These are phyloP conservation scores for Sphyrna mokarran DNA, from an alignment of 2,113 vertebrate species.

Conservation along the genomic window DNA sequence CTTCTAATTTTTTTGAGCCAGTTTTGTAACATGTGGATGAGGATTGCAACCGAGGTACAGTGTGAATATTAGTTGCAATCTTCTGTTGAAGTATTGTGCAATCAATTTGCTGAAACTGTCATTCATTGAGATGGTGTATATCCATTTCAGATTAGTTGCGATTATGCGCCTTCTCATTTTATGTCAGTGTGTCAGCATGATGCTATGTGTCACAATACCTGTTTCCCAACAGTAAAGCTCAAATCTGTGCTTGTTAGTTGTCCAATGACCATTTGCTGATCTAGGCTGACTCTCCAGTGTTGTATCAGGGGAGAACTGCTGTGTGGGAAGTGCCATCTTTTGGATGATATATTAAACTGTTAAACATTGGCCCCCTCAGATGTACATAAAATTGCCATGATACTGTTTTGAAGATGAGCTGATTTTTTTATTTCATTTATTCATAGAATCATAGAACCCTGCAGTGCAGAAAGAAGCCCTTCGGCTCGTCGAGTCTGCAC, in stretches of 20 bases:
- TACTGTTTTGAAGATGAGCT: too few species aligned
- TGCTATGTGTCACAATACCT: background rate
- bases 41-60: background rate
- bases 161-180: background rate
- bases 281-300: too few species aligned
- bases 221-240: background rate
- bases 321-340: too few species aligned
- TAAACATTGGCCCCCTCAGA: too few species aligned
- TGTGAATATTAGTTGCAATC: background rate
- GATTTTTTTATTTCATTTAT: too few species aligned
- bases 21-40: background rate
- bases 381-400: too few species aligned
- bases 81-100: background rate
- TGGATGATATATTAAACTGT: too few species aligned
- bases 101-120: background rate
- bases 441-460: too few species aligned
- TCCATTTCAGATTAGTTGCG: background rate
- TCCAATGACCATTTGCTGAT: background rate
- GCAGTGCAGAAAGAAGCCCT: too few species aligned
- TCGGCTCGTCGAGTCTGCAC: too few species aligned
- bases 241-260: background rate
- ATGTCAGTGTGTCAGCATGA: background rate
- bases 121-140: background rate
- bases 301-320: too few species aligned
- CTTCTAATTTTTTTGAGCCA: background rate